Percentiles rank a stretch among this genome's conserved stretches.
phyloP scores from a whole-genome alignment of 2,888 invertebrate genomes.

The Macaria liturata region DNA sequence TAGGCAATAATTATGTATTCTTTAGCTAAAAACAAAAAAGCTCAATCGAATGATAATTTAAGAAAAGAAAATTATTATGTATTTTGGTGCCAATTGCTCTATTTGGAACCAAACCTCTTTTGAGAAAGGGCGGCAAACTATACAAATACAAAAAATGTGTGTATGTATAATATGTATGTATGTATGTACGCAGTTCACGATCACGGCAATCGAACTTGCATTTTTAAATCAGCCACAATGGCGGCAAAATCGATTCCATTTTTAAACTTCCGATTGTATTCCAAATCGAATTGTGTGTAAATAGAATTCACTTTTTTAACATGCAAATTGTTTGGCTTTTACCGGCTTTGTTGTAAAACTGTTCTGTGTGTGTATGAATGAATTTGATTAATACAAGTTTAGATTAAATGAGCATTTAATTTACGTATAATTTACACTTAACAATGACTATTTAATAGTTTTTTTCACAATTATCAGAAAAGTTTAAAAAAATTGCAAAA shows the following conservation, averaged over 20 bases:
- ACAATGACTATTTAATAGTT: too few relatives aligned
- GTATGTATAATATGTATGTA: conserved; percentile 53
- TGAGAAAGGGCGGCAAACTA: conserved; percentile 53
- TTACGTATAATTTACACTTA: too few relatives aligned
- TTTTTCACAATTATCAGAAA: too few relatives aligned
- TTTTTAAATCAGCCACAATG: conserved; percentile 70
- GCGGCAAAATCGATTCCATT: conserved; percentile 57
- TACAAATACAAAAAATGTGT: conserved; percentile 42
- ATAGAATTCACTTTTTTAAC: conserved; percentile 46
- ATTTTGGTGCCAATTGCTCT: too few relatives aligned
- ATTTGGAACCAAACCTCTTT: conserved; percentile 18
- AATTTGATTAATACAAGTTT: neutral
- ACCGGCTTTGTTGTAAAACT: conserved; percentile 31
- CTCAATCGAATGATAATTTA: too few relatives aligned
- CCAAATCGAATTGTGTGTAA: conserved; percentile 65
- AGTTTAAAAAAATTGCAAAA: too few relatives aligned
- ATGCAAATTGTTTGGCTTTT: conserved; percentile 31
- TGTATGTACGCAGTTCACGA: conserved; percentile 75
- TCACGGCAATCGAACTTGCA: conserved; percentile 76
- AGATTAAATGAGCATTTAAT: too few relatives aligned
- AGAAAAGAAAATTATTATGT: too few relatives aligned
- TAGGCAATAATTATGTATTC: too few relatives aligned
- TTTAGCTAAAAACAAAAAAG: too few relatives aligned
- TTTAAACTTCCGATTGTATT: conserved; percentile 57
- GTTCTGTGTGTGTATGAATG: conserved; percentile 27